phyloP scores from a whole-genome alignment of 92 coral and sea anemone species.

The Siderastrea siderea region DNA sequence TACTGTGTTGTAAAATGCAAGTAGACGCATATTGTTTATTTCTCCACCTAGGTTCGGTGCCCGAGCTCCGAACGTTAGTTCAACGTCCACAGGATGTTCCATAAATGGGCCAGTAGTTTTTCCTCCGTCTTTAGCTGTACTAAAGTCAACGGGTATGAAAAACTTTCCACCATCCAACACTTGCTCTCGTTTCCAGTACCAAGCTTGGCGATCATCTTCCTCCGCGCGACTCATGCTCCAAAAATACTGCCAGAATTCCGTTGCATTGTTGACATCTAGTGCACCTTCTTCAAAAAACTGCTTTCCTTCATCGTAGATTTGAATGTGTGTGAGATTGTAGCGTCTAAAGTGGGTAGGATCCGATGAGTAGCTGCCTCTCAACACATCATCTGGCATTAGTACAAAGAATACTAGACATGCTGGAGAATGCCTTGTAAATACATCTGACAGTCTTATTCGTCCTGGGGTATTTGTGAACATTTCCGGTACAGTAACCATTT shows the following conservation, averaged over 20 bases:
- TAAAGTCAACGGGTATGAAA: conserved; percentile 10
- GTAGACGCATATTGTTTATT: neutral
- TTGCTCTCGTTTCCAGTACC: conserved; percentile 6
- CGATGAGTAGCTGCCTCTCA: neutral
- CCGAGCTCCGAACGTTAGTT: neutral
- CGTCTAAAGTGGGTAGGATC: neutral
- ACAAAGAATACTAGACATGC: conserved; percentile 13
- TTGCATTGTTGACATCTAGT: neutral
- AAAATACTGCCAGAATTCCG: conserved; percentile 10
- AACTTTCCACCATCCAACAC: conserved; percentile 1
- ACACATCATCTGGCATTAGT: neutral
- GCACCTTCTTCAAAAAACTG: conserved; percentile 7
- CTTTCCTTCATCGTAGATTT: neutral
- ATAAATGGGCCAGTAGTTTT: conserved; percentile 5
- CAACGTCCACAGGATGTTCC: conserved; percentile 6
- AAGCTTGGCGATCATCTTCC: conserved; percentile 4
- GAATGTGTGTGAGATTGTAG: neutral
- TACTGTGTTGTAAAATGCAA: neutral
- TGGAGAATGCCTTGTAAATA: conserved; percentile 3
- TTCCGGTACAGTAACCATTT: conserved; percentile 1
- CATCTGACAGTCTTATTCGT: neutral
- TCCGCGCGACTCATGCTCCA: conserved; percentile 2
- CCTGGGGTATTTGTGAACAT: neutral
- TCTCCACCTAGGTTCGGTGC: neutral
- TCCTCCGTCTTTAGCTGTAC: conserved; percentile 3